Conservation (phyloP, 2,113 vertebrate species). For the Edolisoma coerulescens region DNA sequence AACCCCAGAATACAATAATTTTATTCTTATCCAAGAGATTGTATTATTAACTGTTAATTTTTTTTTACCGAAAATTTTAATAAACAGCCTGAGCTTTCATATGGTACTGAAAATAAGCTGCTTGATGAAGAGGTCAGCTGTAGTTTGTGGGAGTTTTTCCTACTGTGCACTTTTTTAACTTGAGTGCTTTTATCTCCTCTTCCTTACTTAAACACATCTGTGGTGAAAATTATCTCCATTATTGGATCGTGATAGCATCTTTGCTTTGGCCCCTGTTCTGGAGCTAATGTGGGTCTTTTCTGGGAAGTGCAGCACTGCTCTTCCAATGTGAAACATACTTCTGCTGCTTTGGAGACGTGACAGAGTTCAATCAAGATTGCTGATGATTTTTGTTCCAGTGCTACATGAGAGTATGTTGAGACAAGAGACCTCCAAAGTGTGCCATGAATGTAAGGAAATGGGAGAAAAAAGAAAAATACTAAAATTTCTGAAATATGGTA, state of each 20-base stretch:
- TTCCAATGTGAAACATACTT: neutral
- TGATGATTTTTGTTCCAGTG: neutral
- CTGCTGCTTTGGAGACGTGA: neutral
- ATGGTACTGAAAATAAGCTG: neutral
- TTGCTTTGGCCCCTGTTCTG: neutral
- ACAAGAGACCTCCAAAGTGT: neutral
- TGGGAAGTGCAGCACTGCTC: neutral
- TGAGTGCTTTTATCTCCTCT: neutral
- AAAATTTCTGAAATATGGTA: neutral
- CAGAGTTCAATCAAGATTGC: neutral
- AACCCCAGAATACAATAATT: fast-evolving
- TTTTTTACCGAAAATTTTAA: neutral
- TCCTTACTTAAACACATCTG: neutral
- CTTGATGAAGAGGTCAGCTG: neutral
- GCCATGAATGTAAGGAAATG: neutral
- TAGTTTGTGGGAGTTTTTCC: neutral
- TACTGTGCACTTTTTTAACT: neutral
- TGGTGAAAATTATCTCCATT: neutral
- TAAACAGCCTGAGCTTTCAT: neutral
- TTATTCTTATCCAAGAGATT: neutral
- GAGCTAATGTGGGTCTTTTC: neutral
- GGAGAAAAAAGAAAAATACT: neutral
- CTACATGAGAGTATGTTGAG: neutral
- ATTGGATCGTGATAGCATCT: neutral
- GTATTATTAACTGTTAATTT: neutral